Base-by-base conservation (phyloP, 2,888 invertebrate species). In the Hyposoter dolosus region DNA sequence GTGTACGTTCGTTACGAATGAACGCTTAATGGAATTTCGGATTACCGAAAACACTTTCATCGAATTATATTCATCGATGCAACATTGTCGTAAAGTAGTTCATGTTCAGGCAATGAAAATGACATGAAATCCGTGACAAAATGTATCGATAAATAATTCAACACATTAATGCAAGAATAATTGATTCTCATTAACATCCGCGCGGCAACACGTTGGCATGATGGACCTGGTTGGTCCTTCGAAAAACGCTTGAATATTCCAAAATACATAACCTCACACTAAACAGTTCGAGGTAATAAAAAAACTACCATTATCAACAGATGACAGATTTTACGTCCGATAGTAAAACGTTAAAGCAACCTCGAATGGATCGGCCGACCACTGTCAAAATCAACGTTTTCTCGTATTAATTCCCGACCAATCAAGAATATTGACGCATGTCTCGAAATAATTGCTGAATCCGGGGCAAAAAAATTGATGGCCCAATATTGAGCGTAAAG, bases 121-220 rank as follows among this genome's bases (percentile, higher is more conserved):
- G 7, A 10, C 9, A 40, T 40, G 40, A 1, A 40, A 9, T 40
- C 40, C 10, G 5, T 12, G 19, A 72, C 28, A 63, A 45, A 75
- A 43, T 75, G 10, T 60, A 63, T 12, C 45, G 28, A 60, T 60
- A 17, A 63, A 45, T 75, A 43, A 60, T 63, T 28, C 15, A 75
- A 28, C 17, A 32, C 23, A 45, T 15, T 3, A 45, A 47, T 23
- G 10, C 7, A n/a, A 15, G 9, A 68, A 23, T 28, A 45, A 68
- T 56, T 28, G 1, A 56, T 23, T 12, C 12, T 3, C 56, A 56
- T 56, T 23, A 28, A 56, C 5, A 10, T 23, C 23, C 28, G 28
- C 28, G 28, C 23, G 23, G 9, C 23, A 56, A 23, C 4, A 23
- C 2, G 15, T 56, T 12, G 0, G 47, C 1, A 28, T 28, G 3